A percentile compares a stretch with the other conserved stretches of the same genome.
These are phyloP conservation scores for Scaptomyza reducta DNA, from an alignment of 2,888 invertebrate species.

Conservation along the genomic window DNA sequence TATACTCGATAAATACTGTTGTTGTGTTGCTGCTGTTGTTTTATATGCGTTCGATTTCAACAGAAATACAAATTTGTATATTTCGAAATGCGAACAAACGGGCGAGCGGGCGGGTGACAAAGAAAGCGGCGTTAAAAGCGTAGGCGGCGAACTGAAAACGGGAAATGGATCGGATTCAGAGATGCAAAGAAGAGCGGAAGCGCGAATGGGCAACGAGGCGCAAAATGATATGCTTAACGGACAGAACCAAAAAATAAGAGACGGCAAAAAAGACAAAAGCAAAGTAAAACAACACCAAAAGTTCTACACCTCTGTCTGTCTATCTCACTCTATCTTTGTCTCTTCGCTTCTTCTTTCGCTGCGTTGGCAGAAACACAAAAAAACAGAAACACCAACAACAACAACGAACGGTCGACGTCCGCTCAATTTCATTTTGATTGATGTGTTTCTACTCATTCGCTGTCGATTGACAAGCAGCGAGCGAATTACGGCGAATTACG, in stretches of 20 bases:
- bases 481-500: constrained; percentile 48
- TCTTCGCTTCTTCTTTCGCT: constrained; percentile 43
- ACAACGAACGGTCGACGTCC: constrained; percentile 45
- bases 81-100: constrained; percentile 55
- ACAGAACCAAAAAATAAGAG: constrained; percentile 3
- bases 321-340: constrained; percentile 8
- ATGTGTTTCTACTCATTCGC: constrained; percentile 49
- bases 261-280: constrained; percentile 12
- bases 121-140: constrained; percentile 49
- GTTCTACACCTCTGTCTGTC: constrained; percentile 13
- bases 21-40: background rate
- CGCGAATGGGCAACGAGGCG: constrained; percentile 56
- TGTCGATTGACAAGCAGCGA: constrained; percentile 56
- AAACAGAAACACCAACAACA: constrained; percentile 34
- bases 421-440: constrained; percentile 67
- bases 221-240: constrained; percentile 69
- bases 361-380: constrained; percentile 51
- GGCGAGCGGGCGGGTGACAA: constrained; percentile 48
- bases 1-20: constrained; percentile 44
- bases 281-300: constrained; percentile 6
- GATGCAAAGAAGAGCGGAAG: constrained; percentile 5
- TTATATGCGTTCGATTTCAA: constrained; percentile 54
- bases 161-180: background rate
- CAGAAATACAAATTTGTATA: constrained; percentile 20
- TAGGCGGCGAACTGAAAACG: constrained; percentile 28